Base-by-base conservation (phyloP, 2,888 invertebrate species). In the Marronus borbonicus region DNA sequence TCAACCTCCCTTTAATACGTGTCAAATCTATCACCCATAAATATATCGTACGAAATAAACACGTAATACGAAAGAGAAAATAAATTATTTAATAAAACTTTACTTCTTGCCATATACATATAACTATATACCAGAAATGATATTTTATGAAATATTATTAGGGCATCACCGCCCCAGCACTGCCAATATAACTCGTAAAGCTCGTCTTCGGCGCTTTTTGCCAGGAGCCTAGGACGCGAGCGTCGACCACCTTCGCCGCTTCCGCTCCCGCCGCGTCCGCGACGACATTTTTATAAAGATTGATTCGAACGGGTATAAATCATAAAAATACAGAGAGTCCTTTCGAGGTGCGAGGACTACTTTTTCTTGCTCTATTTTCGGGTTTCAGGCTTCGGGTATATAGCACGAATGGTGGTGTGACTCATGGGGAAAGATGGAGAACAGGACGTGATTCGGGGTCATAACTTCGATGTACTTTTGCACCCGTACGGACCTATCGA, bases 281-380 rank as follows among this genome's bases (percentile, higher is more conserved):
- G 72, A 62, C 39, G 72, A 74, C 60, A 60, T 44, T 74, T 74
- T 74, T 74, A 74, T 74, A 74, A 74, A 74, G 72, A 74, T 74
- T 74, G 72, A 74, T 74, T 74, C 58, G 17, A 60, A 60, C 72
- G 44, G 72, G 44, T 49, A 74, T 74, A 74, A 74, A 74, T 74
- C 72, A 60, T 74, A 60, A 44, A 74, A 12, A 12, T 12, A 70
- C 52, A 74, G 20, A 60, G 44, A 49, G 50, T 28, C 50, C 28
- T 50, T 28, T 36, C 24, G 24, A 36, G 31, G 70, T 55, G 68
- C 17, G 24, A 55, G 20, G 31, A 49, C 36, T 70, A 55, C 5
- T n/a, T 62, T 62, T 62, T 62, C 31, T 50, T 14, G 31, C 70
- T 70, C 52, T 52, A n/a, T 36, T 36, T 36, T 36, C 44, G 10